A percentile compares a stretch with the other conserved stretches of the same genome.
Evolutionary conservation across 1,140 invertebrate genomes (phyloP).

Genomic region (Lasaia peninsularis): DNA sequence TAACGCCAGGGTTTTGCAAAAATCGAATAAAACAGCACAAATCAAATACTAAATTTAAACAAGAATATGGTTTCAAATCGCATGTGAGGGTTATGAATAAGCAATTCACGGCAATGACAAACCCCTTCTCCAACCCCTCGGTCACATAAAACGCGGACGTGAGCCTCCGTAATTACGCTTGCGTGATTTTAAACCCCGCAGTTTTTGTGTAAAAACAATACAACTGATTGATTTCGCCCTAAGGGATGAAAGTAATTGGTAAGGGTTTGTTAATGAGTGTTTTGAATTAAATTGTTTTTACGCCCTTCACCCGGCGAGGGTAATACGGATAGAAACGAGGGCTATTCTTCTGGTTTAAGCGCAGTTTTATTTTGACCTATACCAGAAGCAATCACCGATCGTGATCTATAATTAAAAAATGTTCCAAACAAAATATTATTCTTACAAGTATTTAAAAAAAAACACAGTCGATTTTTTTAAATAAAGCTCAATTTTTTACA

Average conservation of each 20-base stretch:
- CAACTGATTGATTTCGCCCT: constrained; percentile 11
- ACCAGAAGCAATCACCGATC: no score
- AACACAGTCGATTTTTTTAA: no score
- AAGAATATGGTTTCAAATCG: not conserved
- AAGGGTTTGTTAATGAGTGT: constrained; percentile 9
- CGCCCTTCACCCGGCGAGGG: not conserved
- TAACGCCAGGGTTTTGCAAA: no score
- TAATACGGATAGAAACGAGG: not conserved
- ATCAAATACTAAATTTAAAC: not conserved
- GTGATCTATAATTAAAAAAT: no score
- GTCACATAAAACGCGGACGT: constrained; percentile 11
- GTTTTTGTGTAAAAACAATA: constrained; percentile 15
- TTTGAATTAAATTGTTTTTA: constrained; percentile 8
- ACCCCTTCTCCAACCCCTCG: not conserved
- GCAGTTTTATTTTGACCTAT: not conserved
- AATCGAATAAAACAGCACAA: no score
- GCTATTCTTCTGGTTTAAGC: not conserved
- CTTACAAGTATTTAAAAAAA: no score
- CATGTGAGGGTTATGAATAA: not conserved
- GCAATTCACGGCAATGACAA: constrained; percentile 8
- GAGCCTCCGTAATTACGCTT: constrained; percentile 9
- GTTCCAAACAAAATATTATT: no score
- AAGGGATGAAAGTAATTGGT: constrained; percentile 6
- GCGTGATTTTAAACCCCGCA: constrained; percentile 12
- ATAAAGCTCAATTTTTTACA: no score